phyloP scores from a whole-genome alignment of 2,797 vertebrate species.

The Gouania willdenowi region DNA sequence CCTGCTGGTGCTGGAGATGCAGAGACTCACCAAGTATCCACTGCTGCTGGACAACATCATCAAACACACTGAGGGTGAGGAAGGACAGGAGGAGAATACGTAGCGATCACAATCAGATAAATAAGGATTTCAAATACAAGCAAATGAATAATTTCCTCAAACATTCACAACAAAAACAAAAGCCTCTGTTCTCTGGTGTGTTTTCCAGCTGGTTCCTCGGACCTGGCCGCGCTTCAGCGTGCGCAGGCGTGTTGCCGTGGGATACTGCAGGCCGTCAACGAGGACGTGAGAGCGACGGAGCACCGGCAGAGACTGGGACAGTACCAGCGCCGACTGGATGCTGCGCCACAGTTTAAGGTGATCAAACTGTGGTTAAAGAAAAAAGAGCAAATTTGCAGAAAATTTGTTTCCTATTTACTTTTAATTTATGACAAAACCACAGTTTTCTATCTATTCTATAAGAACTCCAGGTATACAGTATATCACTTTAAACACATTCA shows the following conservation, averaged over 20 bases:
- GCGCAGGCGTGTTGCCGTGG: slow-evolving; percentile 85
- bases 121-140: no score
- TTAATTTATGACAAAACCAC: no score
- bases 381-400: no score
- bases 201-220: slow-evolving; percentile 68
- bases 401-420: no score
- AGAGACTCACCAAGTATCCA: slow-evolving; percentile 93
- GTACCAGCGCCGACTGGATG: slow-evolving; percentile 89
- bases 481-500: no score
- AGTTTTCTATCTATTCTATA: no score
- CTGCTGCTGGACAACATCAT: slow-evolving; percentile 95
- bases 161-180: no score
- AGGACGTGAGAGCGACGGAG: slow-evolving; percentile 83
- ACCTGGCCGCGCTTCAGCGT: slow-evolving; percentile 78
- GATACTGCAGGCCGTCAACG: slow-evolving; percentile 86
- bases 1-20: slow-evolving; percentile 91
- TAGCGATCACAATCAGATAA: no score
- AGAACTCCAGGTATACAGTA: no score
- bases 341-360: slow-evolving; percentile 88
- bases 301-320: slow-evolving; percentile 82
- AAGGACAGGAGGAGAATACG: no score
- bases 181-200: no score
- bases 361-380: not conserved
- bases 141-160: no score
- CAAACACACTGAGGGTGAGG: slow-evolving; percentile 86